Evolutionary conservation across 2,888 invertebrate genomes (phyloP).

Genomic region (Phaonia tiefii): DNA sequence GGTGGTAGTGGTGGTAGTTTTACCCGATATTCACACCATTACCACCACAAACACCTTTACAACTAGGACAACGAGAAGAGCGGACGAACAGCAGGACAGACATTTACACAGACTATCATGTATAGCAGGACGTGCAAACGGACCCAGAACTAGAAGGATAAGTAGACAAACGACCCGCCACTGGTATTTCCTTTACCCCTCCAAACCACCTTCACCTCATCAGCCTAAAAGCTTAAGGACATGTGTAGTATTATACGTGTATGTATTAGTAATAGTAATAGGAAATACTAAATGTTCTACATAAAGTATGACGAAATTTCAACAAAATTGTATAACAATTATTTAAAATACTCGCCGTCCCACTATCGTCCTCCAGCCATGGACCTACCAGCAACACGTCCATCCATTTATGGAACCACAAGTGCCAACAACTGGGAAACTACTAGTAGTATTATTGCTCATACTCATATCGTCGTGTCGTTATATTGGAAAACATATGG

Average conservation of each 20-base stretch:
- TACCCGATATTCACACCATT: neutral
- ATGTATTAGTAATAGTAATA: too few species aligned
- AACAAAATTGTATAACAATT: constrained; percentile 61
- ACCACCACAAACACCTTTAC: neutral
- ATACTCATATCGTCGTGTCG: neutral
- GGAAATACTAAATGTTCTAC: constrained; percentile 16
- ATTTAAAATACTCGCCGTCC: constrained; percentile 43
- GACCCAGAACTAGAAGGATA: neutral
- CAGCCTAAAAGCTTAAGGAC: too few species aligned
- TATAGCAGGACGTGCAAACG: neutral
- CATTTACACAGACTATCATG: neutral
- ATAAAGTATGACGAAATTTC: constrained; percentile 61
- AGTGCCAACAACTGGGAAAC: neutral
- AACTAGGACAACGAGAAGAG: neutral
- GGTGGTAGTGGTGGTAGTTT: neutral
- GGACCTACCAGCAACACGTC: neutral
- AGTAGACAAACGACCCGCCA: too few species aligned
- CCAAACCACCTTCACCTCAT: too few species aligned
- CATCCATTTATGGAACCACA: neutral
- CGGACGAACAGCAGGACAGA: neutral
- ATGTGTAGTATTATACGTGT: too few species aligned
- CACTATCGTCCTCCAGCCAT: constrained; percentile 12
- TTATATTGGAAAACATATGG: constrained; percentile 4
- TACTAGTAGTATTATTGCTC: neutral
- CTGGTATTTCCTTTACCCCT: too few species aligned